Evolutionary conservation across 2,113 vertebrate genomes (phyloP).

Genomic region (Excalfactoria chinensis): DNA sequence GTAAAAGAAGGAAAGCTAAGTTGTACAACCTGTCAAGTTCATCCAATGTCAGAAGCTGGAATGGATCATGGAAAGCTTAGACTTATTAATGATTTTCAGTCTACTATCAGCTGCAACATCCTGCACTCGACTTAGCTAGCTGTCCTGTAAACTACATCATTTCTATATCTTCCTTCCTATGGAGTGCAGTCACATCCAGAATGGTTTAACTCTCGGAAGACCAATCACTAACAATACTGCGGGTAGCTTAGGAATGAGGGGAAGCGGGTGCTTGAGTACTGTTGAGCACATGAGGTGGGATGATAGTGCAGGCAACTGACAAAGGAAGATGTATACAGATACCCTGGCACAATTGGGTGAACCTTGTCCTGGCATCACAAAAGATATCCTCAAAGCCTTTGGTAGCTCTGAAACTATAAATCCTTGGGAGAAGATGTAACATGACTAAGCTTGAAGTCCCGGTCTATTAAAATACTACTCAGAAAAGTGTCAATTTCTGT

Average conservation of each 20-base stretch:
- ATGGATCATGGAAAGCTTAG: background rate
- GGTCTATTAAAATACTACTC: background rate
- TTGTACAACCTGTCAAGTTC: constrained; percentile 15
- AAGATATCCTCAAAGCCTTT: background rate
- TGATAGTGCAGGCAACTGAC: background rate
- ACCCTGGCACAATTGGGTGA: background rate
- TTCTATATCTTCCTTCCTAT: background rate
- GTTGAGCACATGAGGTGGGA: rapidly evolving
- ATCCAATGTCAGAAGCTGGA: background rate
- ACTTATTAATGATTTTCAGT: constrained; percentile 29
- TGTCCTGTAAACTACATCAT: background rate
- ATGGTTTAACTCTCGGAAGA: background rate
- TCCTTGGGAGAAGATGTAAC: background rate
- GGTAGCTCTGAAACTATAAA: background rate
- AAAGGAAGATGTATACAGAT: background rate
- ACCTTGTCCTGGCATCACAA: background rate
- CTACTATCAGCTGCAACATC: background rate
- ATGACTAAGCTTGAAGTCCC: background rate
- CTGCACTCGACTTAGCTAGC: background rate
- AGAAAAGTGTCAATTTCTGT: background rate
- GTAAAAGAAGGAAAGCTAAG: constrained; percentile 21
- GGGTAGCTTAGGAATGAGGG: background rate
- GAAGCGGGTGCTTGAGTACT: rapidly evolving
- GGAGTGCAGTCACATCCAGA: background rate
- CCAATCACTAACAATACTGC: background rate